phyloP scores from a whole-genome alignment of 2,797 vertebrate species.

The Bradypodion pumilum region DNA sequence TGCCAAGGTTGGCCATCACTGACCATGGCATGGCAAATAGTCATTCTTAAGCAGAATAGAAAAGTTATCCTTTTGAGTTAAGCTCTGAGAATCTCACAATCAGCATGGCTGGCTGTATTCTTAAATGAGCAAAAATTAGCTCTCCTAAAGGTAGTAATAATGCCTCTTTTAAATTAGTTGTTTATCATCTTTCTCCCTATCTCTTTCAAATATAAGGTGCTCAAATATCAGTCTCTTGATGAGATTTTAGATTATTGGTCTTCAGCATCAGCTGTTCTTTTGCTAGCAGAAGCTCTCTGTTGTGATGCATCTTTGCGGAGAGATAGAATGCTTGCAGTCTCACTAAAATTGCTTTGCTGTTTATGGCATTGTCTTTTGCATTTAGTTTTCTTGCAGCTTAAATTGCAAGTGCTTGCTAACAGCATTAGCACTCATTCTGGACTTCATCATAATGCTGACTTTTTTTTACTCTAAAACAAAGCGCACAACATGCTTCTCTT shows the following conservation, averaged over 20 bases:
- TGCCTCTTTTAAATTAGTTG: not conserved
- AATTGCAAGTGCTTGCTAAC: not conserved
- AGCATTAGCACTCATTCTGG: not conserved
- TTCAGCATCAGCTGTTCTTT: accelerated
- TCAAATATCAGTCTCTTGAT: not conserved
- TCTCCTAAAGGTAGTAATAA: not conserved
- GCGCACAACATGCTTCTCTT: not conserved
- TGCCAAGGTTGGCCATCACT: no score
- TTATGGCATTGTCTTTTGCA: not conserved
- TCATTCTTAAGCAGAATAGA: not conserved
- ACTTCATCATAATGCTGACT: not conserved
- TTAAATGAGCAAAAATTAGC: not conserved
- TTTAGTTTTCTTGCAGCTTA: accelerated
- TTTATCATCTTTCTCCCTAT: not conserved
- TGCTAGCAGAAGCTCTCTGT: not conserved
- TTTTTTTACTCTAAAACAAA: not conserved
- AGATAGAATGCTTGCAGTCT: not conserved
- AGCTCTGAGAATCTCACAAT: no score
- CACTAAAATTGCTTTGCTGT: not conserved
- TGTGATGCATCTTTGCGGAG: not conserved
- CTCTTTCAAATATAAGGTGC: not conserved
- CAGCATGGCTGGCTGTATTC: not conserved
- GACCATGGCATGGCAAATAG: not conserved
- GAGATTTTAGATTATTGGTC: not conserved
- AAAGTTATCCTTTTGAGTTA: no score